phyloP scores from a whole-genome alignment of 2,888 invertebrate species.

The Clostera curtula region DNA sequence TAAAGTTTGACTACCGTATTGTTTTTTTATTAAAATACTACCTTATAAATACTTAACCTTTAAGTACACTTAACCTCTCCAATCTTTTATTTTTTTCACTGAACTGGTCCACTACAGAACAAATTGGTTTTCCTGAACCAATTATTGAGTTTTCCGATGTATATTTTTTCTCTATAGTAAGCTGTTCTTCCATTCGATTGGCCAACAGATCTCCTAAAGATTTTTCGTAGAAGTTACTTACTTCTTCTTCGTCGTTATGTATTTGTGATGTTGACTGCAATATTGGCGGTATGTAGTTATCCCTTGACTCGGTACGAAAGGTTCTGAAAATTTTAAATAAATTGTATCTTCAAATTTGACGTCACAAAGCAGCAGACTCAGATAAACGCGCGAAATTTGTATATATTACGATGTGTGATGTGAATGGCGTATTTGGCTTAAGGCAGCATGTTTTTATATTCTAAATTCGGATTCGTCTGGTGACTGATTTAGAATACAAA shows the following conservation, averaged over 20 bases:
- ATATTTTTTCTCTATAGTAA: conserved; percentile 26
- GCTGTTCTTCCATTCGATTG: conserved; percentile 31
- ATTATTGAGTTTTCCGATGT: conserved; percentile 38
- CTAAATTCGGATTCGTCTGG: too few species aligned
- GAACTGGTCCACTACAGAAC: conserved; percentile 42
- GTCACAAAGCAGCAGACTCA: too few species aligned
- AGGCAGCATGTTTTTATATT: too few species aligned
- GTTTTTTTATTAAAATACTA: too few species aligned
- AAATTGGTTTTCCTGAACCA: conserved; percentile 45
- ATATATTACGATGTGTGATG: too few species aligned
- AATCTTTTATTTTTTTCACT: conserved; percentile 42
- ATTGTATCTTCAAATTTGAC: too few species aligned
- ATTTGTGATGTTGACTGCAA: conserved; percentile 32
- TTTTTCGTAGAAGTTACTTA: conserved; percentile 34
- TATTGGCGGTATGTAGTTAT: conserved; percentile 40
- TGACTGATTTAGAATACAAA: too few species aligned
- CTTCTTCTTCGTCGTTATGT: conserved; percentile 42
- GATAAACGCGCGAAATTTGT: too few species aligned
- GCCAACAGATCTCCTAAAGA: conserved; percentile 30
- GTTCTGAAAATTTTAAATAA: conserved; percentile 43
- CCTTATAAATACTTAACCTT: conserved; percentile 4
- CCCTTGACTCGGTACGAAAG: conserved; percentile 52
- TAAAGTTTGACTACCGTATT: too few species aligned
- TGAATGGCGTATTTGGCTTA: too few species aligned
- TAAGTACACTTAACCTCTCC: conserved; percentile 18